Evolutionary conservation across 2,797 vertebrate species (phyloP), one percentile per base, ranked within the genome.

Genomic region (Protonibea diacanthus): DNA sequence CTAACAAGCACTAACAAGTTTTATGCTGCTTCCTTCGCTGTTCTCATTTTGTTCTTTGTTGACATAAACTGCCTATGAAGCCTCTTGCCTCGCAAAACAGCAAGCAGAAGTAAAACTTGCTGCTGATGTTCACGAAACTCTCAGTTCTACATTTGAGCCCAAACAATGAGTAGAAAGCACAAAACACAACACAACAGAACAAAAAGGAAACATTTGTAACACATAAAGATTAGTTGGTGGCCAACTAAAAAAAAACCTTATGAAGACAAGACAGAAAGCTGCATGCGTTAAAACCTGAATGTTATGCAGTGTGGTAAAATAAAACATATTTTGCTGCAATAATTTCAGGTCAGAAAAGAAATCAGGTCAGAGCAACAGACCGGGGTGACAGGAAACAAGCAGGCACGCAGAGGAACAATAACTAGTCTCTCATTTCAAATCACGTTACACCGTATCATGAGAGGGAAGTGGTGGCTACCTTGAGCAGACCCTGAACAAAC

Each of bases 401-500:
- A 66, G n/a, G n/a, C 9, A 55, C 23, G 55, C 27, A 51, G 25
- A 27, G 49, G 47, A 68, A 49, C 18, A 57, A 67, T 20, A 58
- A n/a, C 0, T 21, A 29, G 42, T 15, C 8, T 47, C 18, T 6
- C 2, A 53, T 56, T 68, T 68, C 20, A 70, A 23, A 56, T 40
- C 21, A 15, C 61, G 40, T 2, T 18, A 10, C 14, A 14, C 15
- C 10, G 45, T 14, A 14, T 38, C 62, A 75, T 21, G 42, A 71
- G 45, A 8, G 42, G 21, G 40, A 48, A 48, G 10, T 20, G 53
- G 56, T 9, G 62, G 73, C 44, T 96, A 99, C 98, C 96, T 99
- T 99, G 33, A 99, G 96, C 65, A 99, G 95, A 42, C 98, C 98
- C 94, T 99, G 98, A 59, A 99, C 97, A 88, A 99, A 99, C 49